Evolutionary conservation across 1,140 invertebrate species (phyloP), one percentile per base, ranked within the genome.

Genomic region (Drosophila rufa): DNA sequence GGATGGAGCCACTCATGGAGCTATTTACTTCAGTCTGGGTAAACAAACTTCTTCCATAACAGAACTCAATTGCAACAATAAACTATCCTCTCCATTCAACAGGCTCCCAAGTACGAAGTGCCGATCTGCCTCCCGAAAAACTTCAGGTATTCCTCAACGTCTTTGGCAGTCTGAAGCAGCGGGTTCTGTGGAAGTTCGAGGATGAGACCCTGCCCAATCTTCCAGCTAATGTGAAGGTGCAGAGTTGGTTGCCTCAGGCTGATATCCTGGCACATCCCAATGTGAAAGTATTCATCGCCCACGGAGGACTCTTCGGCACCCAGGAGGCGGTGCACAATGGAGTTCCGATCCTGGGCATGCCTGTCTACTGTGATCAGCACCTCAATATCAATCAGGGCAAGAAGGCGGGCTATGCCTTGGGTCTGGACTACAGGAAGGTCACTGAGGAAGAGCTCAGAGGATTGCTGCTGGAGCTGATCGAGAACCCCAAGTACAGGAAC

Each of bases 131-230:
- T 0, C 69, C 75, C 0, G 77, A 93, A 38, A 94, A 93, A 58
- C 65, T 94, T 3, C 83, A 93, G 55, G 75, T 93, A 6, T 94
- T 95, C 62, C 66, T 94, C n/a, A 71, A 93, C 38, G 94, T 94
- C 6, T 95, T 95, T 67, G 80, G 73, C 1, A 68, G 71, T 15
- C 22, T 95, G 5, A 94, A 94, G 5, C 94, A 95, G 66, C 93
- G 94, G 42, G 91, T 95, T 6, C 53, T 96, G 5, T 95, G 95
- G 95, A 96, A 96, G 84, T 94, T 94, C 73, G 95, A 95, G 75
- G 93, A 94, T 22, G 93, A 93, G 1, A 91, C 84, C 0, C 70
- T 95, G 42, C 85, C 93, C 5, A 92, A 92, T 74, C 86, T 92
- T 14, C 94, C 94, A 0, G 68, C 93, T 2, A 96, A 96, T 80